Percentiles rank a stretch among this genome's conserved stretches.
These are phyloP conservation scores for Iguana delicatissima DNA, from an alignment of 2,797 vertebrate species.

Conservation along the genomic window DNA sequence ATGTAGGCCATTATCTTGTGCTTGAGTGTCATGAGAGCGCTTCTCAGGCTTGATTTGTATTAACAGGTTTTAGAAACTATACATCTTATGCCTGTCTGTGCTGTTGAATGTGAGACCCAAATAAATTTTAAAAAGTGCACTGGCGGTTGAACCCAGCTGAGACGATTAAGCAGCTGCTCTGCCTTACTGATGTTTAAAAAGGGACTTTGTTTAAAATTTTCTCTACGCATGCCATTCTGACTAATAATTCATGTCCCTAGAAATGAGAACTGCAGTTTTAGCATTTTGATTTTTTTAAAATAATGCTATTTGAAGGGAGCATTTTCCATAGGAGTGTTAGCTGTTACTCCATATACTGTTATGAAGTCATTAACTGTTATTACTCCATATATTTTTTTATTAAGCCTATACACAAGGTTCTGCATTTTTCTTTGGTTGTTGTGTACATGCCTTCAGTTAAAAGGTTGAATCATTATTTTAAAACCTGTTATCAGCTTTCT, in stretches of 20 bases:
- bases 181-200: slow-evolving; percentile 30
- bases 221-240: slow-evolving; percentile 42
- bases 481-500: neutral
- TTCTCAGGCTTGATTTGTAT: neutral
- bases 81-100: slow-evolving; percentile 36
- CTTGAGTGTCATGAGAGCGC: slow-evolving; percentile 38
- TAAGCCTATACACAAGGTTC: neutral
- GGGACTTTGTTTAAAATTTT: slow-evolving; percentile 43
- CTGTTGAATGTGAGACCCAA: slow-evolving; percentile 24
- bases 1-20: slow-evolving; percentile 40
- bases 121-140: slow-evolving; percentile 41
- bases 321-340: neutral
- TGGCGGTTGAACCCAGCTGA: slow-evolving; percentile 53
- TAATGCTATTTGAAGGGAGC: slow-evolving; percentile 8
- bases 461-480: neutral
- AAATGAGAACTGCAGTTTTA: slow-evolving; percentile 31
- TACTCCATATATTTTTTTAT: neutral
- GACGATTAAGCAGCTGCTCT: slow-evolving; percentile 46
- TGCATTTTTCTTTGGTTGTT: no score
- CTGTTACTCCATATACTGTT: neutral
- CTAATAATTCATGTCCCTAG: slow-evolving; percentile 43
- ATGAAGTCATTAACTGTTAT: neutral
- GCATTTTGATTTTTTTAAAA: neutral
- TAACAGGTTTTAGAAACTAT: slow-evolving; percentile 36
- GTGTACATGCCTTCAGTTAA: no score